Evolutionary conservation across 1,140 invertebrate genomes (phyloP), one percentile per base, ranked within the genome.

Genomic region (Leptinotarsa defecta): DNA sequence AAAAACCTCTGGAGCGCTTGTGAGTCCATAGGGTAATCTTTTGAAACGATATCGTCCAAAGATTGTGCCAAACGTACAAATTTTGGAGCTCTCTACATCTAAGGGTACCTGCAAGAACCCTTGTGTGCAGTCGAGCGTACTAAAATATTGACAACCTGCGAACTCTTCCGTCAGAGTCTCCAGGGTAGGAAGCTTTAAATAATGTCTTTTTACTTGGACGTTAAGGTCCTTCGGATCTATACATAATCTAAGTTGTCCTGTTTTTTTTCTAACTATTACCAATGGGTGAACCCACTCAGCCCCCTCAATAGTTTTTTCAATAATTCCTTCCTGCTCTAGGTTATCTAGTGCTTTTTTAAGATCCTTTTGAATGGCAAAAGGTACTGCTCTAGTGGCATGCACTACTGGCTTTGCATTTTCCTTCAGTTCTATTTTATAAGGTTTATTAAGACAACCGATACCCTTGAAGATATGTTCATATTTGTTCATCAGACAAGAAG

Each of bases 191-290:
- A 88, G 82, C 22, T 78, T 83, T 81, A 83, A 86, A 77, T 85
- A 83, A 63, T 83, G 79, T 67, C 86, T 61, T 67, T 81, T 79
- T 11, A 89, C 84, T n/a, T 73, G 77, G 76, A 83, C 83, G 81
- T 89, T 89, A 74, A 88, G 79, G 63, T 85, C 83, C 74, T 78
- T 81, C 13, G 87, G 87, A 80, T 88, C 86, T n/a, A 88, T 72
- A 75, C 86, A 88, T 71, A 87, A 65, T 64, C 86, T 65, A 34
- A 87, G 61, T 49, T 82, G 77, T 13, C 82, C 84, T 77, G 84
- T 84, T 64, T 74, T 73, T 81, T 87, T 86, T 76, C 77, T 76
- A 17, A 86, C 83, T 5, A 86, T 75, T 19, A 86, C 85, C 63
- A 86, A 79, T 17, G 79, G 78, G 17, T 52, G 13, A 13, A 52